Percentiles rank a stretch among this genome's conserved stretches.
These are phyloP conservation scores for Aphaenogaster ashmeadi DNA, from an alignment of 1,140 invertebrate genomes.

Conservation along the genomic window DNA sequence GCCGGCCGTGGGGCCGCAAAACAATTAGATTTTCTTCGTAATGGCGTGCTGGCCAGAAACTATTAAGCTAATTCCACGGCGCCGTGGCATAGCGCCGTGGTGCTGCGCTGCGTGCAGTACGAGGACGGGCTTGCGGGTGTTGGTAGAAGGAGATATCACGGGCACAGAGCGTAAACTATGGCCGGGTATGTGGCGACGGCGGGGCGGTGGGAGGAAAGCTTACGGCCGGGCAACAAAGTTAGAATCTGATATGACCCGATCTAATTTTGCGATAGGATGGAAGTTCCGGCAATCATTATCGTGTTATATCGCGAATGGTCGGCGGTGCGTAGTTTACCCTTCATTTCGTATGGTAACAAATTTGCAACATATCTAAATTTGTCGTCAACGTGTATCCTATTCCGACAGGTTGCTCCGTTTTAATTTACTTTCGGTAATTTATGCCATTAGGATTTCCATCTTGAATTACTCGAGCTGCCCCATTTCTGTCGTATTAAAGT, in stretches of 20 bases:
- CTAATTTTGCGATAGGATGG: conserved; percentile 75
- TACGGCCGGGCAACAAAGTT: conserved; percentile 73
- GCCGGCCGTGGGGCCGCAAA: conserved; percentile 40
- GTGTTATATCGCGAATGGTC: conserved; percentile 72
- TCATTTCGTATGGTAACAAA: conserved; percentile 47
- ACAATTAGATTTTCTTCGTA: conserved; percentile 74
- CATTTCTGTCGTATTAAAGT: not conserved
- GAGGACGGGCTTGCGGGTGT: conserved; percentile 24
- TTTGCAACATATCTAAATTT: conserved; percentile 38
- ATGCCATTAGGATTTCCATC: not conserved
- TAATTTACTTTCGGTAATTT: not conserved
- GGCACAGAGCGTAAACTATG: conserved; percentile 60
- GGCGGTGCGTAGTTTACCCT: conserved; percentile 54
- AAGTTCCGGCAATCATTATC: conserved; percentile 77
- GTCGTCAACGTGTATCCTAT: conserved; percentile 18
- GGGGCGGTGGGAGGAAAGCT: conserved; percentile 64
- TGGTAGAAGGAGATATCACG: conserved; percentile 66
- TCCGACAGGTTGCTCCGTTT: conserved; percentile 9
- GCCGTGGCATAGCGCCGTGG: conserved; percentile 6
- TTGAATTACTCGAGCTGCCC: not conserved
- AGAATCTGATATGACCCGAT: conserved; percentile 76
- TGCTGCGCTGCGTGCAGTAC: conserved; percentile 37
- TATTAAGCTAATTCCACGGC: conserved; percentile 74
- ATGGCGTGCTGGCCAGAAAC: conserved; percentile 71
- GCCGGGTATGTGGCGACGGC: conserved; percentile 48